Conservation (phyloP, 1,140 invertebrate genomes). For the Heliconius eleuchia region DNA sequence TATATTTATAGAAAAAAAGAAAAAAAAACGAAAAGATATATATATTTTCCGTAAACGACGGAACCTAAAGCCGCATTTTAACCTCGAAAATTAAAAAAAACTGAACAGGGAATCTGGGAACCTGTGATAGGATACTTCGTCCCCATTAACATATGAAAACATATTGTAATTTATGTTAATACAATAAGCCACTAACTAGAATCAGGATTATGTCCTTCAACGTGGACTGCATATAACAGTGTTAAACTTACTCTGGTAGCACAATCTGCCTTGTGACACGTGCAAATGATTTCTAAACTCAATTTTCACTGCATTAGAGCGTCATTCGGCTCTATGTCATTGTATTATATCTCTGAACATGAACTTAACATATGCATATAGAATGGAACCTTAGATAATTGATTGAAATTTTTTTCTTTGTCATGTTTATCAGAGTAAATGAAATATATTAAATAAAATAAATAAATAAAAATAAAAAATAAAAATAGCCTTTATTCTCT, state of each 20-base stretch:
- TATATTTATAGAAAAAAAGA: too few relatives aligned
- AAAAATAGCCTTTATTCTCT: too few relatives aligned
- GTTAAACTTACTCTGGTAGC: constrained; percentile 4
- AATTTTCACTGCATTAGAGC: not conserved
- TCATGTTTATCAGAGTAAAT: too few relatives aligned
- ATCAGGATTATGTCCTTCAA: not conserved
- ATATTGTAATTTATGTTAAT: not conserved
- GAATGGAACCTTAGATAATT: not conserved
- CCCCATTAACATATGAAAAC: too few relatives aligned
- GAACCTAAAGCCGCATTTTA: too few relatives aligned
- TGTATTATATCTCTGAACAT: not conserved
- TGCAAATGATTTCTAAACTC: constrained; percentile 5
- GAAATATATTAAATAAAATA: too few relatives aligned
- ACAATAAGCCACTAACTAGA: not conserved
- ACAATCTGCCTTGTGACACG: not conserved
- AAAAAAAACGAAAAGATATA: too few relatives aligned
- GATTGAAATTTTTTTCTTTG: not conserved
- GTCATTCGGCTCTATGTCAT: not conserved
- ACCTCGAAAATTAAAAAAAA: too few relatives aligned
- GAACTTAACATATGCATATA: not conserved
- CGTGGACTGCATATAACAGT: not conserved
- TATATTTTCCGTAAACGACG: too few relatives aligned
- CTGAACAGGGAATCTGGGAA: too few relatives aligned
- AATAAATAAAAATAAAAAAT: too few relatives aligned
- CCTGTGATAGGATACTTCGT: too few relatives aligned